Conservation (phyloP, 2,888 invertebrate genomes). For the Netelia inedita region DNA sequence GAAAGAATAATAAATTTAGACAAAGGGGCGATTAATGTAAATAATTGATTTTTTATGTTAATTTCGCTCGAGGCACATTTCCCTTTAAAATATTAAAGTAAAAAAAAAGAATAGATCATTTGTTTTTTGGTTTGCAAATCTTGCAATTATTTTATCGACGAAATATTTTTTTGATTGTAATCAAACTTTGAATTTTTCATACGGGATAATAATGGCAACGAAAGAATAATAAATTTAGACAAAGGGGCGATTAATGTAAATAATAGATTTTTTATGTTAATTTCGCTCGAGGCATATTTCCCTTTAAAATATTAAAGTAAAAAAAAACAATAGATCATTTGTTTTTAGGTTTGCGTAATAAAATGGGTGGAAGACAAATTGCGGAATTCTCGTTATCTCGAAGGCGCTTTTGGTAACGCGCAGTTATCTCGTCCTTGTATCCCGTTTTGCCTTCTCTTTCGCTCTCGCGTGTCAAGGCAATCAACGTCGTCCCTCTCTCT, state of each 20-base stretch:
- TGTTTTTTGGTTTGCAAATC: too few species aligned
- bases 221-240: too few species aligned
- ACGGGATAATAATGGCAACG: too few species aligned
- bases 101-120: neutral
- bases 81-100: too few species aligned
- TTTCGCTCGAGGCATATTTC: neutral
- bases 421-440: conserved; percentile 46
- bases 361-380: neutral
- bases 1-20: too few species aligned
- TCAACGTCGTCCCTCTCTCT: conserved; percentile 55
- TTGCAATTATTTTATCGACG: too few species aligned
- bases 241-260: too few species aligned
- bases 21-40: too few species aligned
- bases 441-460: conserved; percentile 53
- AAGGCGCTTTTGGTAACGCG: neutral
- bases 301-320: neutral
- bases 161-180: too few species aligned
- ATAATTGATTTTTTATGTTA: neutral
- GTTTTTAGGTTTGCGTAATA: neutral
- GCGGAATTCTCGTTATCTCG: neutral
- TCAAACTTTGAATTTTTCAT: too few species aligned
- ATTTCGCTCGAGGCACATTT: neutral
- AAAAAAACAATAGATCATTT: neutral
- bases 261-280: neutral
- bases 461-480: conserved; percentile 61